Evolutionary conservation across 2,888 invertebrate genomes (phyloP).

Genomic region (Eilema sororculum): DNA sequence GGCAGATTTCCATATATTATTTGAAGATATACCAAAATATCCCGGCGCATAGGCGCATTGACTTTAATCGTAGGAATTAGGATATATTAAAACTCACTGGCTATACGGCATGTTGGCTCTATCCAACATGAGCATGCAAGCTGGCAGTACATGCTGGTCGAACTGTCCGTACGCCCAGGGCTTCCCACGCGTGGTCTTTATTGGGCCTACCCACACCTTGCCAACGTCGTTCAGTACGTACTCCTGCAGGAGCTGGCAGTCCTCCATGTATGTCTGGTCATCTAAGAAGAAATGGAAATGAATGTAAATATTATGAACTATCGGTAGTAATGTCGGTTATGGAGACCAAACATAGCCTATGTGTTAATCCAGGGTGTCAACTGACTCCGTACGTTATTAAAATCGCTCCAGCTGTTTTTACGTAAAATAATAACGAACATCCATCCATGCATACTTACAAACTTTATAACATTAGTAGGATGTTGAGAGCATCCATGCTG

Average conservation of each 20-base stretch:
- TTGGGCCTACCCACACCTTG: conserved; percentile 94
- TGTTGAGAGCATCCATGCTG: too few species aligned
- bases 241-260: conserved; percentile 90
- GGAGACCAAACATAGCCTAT: too few species aligned
- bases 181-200: conserved; percentile 90
- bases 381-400: too few species aligned
- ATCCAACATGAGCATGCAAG: conserved; percentile 90
- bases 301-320: background rate
- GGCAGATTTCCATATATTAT: too few species aligned
- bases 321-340: too few species aligned
- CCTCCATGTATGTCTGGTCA: conserved; percentile 92
- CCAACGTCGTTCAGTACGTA: conserved; percentile 94
- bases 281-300: conserved; percentile 76
- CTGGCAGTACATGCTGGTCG: conserved; percentile 90
- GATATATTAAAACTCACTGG: conserved; percentile 71
- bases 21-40: too few species aligned
- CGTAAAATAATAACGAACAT: too few species aligned
- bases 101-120: conserved; percentile 88
- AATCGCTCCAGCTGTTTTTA: too few species aligned
- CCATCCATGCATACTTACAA: too few species aligned
- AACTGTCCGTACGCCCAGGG: conserved; percentile 95
- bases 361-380: too few species aligned
- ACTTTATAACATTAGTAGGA: too few species aligned
- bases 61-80: background rate
- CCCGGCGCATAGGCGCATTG: too few species aligned